Evolutionary conservation across 2,797 vertebrate genomes (phyloP), one percentile per base, ranked within the genome.

Genomic region (Crenichthys baileyi): DNA sequence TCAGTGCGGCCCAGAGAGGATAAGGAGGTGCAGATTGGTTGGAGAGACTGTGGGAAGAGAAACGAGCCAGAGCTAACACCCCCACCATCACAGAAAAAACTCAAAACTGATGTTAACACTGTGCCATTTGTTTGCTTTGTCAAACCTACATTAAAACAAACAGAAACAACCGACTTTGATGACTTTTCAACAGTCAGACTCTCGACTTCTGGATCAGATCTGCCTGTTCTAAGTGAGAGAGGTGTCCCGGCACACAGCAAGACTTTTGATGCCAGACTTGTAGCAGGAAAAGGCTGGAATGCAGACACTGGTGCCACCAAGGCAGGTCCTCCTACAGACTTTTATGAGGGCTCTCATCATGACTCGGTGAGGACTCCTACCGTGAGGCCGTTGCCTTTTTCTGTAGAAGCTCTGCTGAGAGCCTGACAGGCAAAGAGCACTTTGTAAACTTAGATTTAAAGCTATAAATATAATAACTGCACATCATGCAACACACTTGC

Each of bases 351-450:
- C 75, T 78, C 90, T 78, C 87, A 72, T 1, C 70, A 86, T 80
- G 80, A 87, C 91, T 86, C 91, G 29, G 80, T 72, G 73, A 94
- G 94, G 87, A 90, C 90, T 75, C 83, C 89, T 1, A 72, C 86
- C 44, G 87, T 90, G 80, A 92, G 87, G 81, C 94, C 90, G 20
- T 90, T 95, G 82, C 93, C 76, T 1, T 96, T 97, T 92, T 95
- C 95, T 76, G 74, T 94, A 29, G 94, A 96, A 90, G 94, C 94
- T 50, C 77, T 96, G 85, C 91, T 96, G 78, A 96, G 94, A 92
- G 88, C 90, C 84, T 96, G 82, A 96, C 82, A 70, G 85, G 31
- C 58, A 53, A 77, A 63, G 67, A 75, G 83, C 84, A 89, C 87
- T 90, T 86, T 55, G 77, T 12, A 12, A 78, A 75, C 75, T 75